Evolutionary conservation across 2,113 vertebrate species (phyloP).

Genomic region (Polypterus bichir): DNA sequence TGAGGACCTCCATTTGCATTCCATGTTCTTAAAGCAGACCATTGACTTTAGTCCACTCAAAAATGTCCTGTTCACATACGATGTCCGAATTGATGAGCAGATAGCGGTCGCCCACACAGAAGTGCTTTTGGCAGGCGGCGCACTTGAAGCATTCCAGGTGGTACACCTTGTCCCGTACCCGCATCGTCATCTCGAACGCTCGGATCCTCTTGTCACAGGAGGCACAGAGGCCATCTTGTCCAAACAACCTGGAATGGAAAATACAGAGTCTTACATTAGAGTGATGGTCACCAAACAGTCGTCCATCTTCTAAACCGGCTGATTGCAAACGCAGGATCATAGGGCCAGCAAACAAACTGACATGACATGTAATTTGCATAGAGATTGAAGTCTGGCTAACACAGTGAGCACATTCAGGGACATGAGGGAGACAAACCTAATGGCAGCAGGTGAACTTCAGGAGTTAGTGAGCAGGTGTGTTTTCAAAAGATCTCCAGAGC

Average conservation of each 20-base stretch:
- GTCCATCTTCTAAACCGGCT: too few relatives aligned
- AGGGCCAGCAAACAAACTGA: too few relatives aligned
- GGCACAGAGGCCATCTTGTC: conserved; percentile 88
- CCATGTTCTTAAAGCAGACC: conserved; percentile 56
- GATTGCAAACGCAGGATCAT: too few relatives aligned
- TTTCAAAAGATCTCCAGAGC: too few relatives aligned
- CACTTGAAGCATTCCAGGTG: conserved; percentile 98
- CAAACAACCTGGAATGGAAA: conserved; percentile 71
- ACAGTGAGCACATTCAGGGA: too few relatives aligned
- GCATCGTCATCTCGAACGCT: conserved; percentile 97
- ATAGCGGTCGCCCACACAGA: conserved; percentile 95
- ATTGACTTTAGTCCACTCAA: conserved; percentile 95
- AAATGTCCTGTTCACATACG: conserved; percentile 97
- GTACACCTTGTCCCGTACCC: conserved; percentile 95
- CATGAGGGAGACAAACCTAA: too few relatives aligned
- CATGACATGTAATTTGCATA: too few relatives aligned
- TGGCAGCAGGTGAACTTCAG: too few relatives aligned
- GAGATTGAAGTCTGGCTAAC: too few relatives aligned
- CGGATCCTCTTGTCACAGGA: conserved; percentile 95
- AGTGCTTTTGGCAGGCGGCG: conserved; percentile 95
- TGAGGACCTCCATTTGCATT: too few relatives aligned
- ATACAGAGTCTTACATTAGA: neutral
- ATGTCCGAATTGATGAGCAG: conserved; percentile 98
- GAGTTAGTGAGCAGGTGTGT: too few relatives aligned
- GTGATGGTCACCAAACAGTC: neutral